Evolutionary conservation across 2,888 invertebrate species (phyloP).

Genomic region (Scaptomyza reducta): DNA sequence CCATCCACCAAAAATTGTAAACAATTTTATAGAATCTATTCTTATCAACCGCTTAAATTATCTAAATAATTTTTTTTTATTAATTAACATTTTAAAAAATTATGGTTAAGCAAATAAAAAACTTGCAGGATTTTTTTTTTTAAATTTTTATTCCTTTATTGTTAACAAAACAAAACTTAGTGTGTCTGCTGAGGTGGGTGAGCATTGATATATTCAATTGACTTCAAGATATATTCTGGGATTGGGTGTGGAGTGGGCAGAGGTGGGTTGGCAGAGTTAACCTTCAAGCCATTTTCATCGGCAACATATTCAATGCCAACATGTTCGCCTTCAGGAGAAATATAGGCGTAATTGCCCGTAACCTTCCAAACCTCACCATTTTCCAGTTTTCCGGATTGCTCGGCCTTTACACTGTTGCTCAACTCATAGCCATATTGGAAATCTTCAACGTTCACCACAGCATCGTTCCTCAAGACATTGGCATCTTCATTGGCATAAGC

Average conservation of each 20-base stretch:
- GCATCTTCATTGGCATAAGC: conserved; percentile 63
- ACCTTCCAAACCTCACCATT: conserved; percentile 52
- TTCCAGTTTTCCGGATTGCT: conserved; percentile 33
- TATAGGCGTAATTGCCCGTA: conserved; percentile 34
- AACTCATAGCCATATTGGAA: conserved; percentile 45
- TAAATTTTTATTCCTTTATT: conserved; percentile 38
- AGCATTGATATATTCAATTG: conserved; percentile 55
- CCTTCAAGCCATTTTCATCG: conserved; percentile 70
- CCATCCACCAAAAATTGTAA: background rate
- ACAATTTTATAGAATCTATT: too few relatives aligned
- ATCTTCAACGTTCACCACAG: conserved; percentile 61
- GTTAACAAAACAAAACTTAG: conserved; percentile 38
- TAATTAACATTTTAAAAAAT: background rate
- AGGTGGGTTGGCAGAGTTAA: conserved; percentile 63
- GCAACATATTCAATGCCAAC: conserved; percentile 58
- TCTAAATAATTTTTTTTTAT: too few relatives aligned
- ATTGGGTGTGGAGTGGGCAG: conserved; percentile 78
- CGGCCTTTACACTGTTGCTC: rapidly evolving
- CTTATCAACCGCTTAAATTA: too few relatives aligned
- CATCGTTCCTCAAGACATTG: conserved; percentile 39
- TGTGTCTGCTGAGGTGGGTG: conserved; percentile 42
- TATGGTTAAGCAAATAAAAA: background rate
- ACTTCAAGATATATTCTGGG: conserved; percentile 61
- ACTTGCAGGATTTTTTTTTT: background rate
- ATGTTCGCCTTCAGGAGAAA: conserved; percentile 74